phyloP scores from a whole-genome alignment of 2,888 invertebrate genomes.

The Xestia rhomboidea region DNA sequence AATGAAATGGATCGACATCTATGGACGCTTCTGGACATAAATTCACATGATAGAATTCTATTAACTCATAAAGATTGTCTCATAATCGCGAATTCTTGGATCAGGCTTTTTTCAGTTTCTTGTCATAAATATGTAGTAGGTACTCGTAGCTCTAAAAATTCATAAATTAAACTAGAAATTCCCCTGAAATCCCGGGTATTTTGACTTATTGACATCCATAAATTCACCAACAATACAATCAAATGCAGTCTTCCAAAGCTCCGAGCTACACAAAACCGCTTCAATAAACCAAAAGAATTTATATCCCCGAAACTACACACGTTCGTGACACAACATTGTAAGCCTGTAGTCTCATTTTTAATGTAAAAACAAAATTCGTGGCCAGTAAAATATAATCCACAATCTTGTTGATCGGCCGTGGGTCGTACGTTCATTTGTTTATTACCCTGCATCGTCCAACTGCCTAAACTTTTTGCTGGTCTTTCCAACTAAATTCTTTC shows the following conservation, averaged over 20 bases:
- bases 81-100: neutral
- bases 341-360: constrained; percentile 67
- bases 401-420: constrained; percentile 80
- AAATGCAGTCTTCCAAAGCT: constrained; percentile 51
- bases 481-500: constrained; percentile 67
- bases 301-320: constrained; percentile 65
- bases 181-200: neutral
- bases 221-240: constrained; percentile 51
- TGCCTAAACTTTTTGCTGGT: constrained; percentile 64
- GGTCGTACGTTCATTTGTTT: constrained; percentile 86
- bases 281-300: constrained; percentile 66
- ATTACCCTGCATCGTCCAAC: constrained; percentile 81
- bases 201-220: constrained; percentile 35
- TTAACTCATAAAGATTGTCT: neutral
- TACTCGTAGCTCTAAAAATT: constrained; percentile 16
- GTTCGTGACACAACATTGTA: constrained; percentile 69
- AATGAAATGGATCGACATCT: neutral
- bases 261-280: constrained; percentile 35
- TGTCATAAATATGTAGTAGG: neutral
- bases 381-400: constrained; percentile 82
- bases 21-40: neutral
- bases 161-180: constrained; percentile 4
- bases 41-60: no score
- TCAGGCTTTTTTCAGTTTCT: neutral
- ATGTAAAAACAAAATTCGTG: constrained; percentile 69